Base-by-base conservation (phyloP, 1,140 invertebrate genomes). In the Zophobas atratus region DNA sequence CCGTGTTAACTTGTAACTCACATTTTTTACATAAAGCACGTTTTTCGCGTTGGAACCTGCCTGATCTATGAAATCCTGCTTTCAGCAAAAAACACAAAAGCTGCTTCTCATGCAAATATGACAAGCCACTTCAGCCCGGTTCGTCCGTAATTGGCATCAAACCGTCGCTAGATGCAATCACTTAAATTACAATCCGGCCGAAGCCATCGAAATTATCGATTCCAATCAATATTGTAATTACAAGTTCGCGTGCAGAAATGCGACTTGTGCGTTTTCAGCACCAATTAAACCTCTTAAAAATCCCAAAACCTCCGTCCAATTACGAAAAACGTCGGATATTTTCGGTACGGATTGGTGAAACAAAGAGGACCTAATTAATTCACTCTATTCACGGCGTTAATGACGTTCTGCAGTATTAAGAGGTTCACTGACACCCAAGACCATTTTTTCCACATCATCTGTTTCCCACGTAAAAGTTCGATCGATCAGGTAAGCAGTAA, bases 291-390 rank as follows among this genome's bases (percentile, higher is more conserved):
- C 4, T n/a, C 4, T 2, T 5, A 51, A 20, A 51, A 51, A 51
- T 20, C n/a, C 20, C 49, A 6, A 51, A 51, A 51, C 49, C 49
- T 51, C 2, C 2, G 6, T 5, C 20, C 20, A 20, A 6, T 51
- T 51, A 6, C 49, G 4, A 51, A 4, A 6, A 51, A 51, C 49
- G 0, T 36, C 33, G 60, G 39, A 39, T 6, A 2, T 6, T 51
- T 51, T 51, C 49, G 49, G 49, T 20, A 46, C 38, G 39, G 43
- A 67, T 67, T 67, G 33, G 39, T 43, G 38, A 67, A 67, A 67
- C 60, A 67, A 63, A 63, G 57, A 63, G 38, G 57, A 63, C 57
- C 57, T 63, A 63, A 67, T 67, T 67, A 67, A 67, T 67, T 67
- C 60, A 67, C 39, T n/a, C 60, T 67, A 67, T 67, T 67, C 60